Conservation (phyloP, 2,113 vertebrate genomes). For the Hypocryptadius cinnamomeus region DNA sequence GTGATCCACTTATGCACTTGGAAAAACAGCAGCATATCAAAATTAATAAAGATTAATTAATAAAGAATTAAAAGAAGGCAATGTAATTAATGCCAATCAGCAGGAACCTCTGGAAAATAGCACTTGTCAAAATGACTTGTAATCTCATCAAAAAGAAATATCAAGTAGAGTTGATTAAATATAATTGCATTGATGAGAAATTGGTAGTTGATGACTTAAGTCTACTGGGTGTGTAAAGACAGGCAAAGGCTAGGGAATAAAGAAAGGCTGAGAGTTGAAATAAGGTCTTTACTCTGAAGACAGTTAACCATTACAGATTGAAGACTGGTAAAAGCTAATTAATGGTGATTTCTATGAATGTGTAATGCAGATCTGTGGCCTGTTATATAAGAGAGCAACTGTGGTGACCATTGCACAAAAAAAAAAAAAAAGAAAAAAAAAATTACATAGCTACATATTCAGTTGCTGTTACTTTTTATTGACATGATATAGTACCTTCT, state of each 20-base stretch:
- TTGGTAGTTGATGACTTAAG: conserved; percentile 6
- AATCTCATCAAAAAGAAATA: conserved; percentile 50
- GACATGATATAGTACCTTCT: neutral
- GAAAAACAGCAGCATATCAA: neutral
- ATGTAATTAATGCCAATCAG: conserved; percentile 45
- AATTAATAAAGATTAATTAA: conserved; percentile 52
- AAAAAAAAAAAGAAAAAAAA: neutral
- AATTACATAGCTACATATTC: neutral
- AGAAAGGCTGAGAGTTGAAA: neutral
- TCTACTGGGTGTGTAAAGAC: neutral
- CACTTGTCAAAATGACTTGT: conserved; percentile 48
- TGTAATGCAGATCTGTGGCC: neutral
- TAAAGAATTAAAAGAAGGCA: conserved; percentile 32
- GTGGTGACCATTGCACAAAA: neutral
- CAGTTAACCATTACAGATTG: neutral
- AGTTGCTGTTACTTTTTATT: neutral
- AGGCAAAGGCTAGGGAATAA: neutral
- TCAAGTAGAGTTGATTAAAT: conserved; percentile 48
- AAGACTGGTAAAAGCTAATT: neutral
- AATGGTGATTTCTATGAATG: neutral
- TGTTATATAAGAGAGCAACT: neutral
- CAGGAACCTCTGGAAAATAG: conserved; percentile 1
- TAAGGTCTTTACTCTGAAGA: neutral
- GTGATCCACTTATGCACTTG: neutral
- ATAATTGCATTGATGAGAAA: conserved; percentile 27